Evolutionary conservation across 2,888 invertebrate genomes (phyloP).

Genomic region (Nemotelus pantherinus): DNA sequence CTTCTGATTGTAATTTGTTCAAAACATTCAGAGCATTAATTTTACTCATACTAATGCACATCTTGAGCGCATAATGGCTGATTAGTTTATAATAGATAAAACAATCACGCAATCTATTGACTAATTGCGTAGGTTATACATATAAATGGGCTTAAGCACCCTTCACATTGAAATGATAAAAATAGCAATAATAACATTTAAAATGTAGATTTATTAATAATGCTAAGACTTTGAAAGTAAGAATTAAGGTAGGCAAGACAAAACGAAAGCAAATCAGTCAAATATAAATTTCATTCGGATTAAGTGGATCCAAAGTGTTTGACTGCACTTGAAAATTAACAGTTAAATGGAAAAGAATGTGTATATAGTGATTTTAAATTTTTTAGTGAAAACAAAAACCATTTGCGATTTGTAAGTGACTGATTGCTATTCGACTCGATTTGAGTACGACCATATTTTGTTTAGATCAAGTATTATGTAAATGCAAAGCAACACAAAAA

Average conservation of each 20-base stretch:
- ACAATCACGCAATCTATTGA: slow-evolving; percentile 21
- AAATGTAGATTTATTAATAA: slow-evolving; percentile 38
- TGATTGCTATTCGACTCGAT: slow-evolving; percentile 10
- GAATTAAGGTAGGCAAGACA: slow-evolving; percentile 7
- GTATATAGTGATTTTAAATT: slow-evolving; percentile 31
- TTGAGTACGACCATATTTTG: slow-evolving; percentile 35
- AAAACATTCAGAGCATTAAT: too few species aligned
- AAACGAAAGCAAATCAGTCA: slow-evolving; percentile 4
- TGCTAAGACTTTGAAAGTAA: slow-evolving; percentile 21
- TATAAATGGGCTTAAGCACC: neutral
- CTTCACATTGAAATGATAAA: slow-evolving; percentile 23
- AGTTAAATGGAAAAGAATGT: neutral
- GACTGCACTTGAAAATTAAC: slow-evolving; percentile 8
- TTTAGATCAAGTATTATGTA: neutral
- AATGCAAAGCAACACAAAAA: neutral
- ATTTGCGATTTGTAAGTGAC: neutral
- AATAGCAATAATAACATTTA: slow-evolving; percentile 39
- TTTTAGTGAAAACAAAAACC: neutral
- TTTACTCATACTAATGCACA: too few species aligned
- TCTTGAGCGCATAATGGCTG: too few species aligned
- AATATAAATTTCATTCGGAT: slow-evolving; percentile 31
- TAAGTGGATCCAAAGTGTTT: slow-evolving; percentile 7
- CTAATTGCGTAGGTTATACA: slow-evolving; percentile 28
- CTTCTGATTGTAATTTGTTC: too few species aligned
- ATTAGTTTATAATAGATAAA: slow-evolving; percentile 10